A percentile compares a stretch with the other conserved stretches of the same genome.
phyloP scores from a whole-genome alignment of 2,797 vertebrate genomes.

The Coluber constrictor region DNA sequence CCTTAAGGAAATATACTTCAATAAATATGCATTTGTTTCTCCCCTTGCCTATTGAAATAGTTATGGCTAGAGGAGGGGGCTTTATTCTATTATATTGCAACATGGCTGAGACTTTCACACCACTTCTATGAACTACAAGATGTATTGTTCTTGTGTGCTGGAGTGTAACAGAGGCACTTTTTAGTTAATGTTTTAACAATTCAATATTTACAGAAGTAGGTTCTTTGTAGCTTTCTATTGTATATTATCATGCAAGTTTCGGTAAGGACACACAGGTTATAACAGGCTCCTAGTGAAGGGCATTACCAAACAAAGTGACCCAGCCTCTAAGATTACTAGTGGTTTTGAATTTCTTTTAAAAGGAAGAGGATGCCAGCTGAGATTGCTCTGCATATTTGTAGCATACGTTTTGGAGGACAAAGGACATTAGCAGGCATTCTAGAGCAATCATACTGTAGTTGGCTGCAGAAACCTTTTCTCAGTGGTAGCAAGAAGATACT shows the following conservation, averaged over 20 bases:
- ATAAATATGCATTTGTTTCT: neutral
- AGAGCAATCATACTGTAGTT: neutral
- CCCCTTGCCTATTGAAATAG: neutral
- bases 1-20: neutral
- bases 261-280: conserved; percentile 5
- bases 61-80: neutral
- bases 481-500: neutral
- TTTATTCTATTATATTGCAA: neutral
- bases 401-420: neutral
- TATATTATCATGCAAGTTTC: neutral
- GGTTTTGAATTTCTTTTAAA: conserved; percentile 14
- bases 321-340: conserved; percentile 2
- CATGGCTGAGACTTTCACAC: neutral
- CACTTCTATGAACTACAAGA: neutral
- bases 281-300: neutral
- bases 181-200: neutral
- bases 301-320: neutral
- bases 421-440: neutral
- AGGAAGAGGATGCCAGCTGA: neutral
- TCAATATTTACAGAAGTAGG: neutral
- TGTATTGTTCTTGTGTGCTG: neutral
- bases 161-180: neutral
- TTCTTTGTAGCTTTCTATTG: neutral
- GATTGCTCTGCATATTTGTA: conserved; percentile 29
- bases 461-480: neutral